Evolutionary conservation across 2,797 vertebrate genomes (phyloP).

Genomic region (Myotis findleyi): DNA sequence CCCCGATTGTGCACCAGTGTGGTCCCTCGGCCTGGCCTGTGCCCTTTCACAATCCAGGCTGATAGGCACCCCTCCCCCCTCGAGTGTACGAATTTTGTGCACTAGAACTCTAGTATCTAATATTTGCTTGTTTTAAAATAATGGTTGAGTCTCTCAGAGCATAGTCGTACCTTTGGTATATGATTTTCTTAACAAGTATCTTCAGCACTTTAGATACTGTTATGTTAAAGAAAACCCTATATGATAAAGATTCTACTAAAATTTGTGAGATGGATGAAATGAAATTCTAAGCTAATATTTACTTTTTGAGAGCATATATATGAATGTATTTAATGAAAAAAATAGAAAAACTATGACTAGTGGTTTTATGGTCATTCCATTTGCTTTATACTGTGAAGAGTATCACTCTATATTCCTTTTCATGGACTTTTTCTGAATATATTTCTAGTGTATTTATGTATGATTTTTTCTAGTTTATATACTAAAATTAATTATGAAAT

Average conservation of each 20-base stretch:
- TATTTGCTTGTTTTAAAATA: slow-evolving; percentile 3
- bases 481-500: slow-evolving; percentile 1
- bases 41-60: no score
- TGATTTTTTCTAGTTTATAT: not conserved
- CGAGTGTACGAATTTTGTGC: no score
- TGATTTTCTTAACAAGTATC: not conserved
- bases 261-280: slow-evolving; percentile 14
- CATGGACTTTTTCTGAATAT: not conserved
- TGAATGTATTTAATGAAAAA: not conserved
- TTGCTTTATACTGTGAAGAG: not conserved
- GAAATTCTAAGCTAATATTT: not conserved
- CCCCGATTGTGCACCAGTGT: no score
- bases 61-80: accelerated
- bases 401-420: not conserved
- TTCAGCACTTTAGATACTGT: not conserved
- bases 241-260: not conserved
- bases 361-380: not conserved
- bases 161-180: not conserved
- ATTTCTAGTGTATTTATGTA: slow-evolving; percentile 17
- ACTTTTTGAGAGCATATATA: not conserved
- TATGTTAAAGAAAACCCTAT: not conserved
- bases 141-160: not conserved
- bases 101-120: not conserved
- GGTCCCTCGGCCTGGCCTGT: no score
- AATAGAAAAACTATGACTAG: not conserved